phyloP scores from a whole-genome alignment of 2,888 invertebrate species.

The Orthosia gothica region DNA sequence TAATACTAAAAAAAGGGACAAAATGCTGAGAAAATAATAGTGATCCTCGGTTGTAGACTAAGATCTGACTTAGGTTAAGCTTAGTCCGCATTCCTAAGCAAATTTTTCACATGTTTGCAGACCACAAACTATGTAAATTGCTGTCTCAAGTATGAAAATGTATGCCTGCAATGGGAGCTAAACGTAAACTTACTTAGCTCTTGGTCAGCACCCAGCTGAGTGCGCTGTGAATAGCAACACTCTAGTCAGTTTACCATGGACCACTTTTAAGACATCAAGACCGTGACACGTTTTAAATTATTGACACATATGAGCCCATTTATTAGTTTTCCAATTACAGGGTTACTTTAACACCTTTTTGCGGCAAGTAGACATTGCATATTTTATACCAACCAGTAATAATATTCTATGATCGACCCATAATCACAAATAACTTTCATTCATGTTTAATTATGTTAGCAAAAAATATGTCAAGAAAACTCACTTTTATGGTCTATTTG shows the following conservation, averaged over 20 bases:
- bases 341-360: neutral
- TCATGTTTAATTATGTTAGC: neutral
- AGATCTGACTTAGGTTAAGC: too few species aligned
- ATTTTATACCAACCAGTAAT: constrained; percentile 72
- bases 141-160: too few species aligned
- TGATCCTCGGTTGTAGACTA: too few species aligned
- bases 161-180: too few species aligned
- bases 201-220: too few species aligned
- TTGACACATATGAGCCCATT: neutral
- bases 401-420: constrained; percentile 68
- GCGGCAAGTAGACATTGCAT: constrained; percentile 4
- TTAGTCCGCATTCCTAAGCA: too few species aligned
- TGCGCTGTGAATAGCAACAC: neutral
- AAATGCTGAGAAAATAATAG: too few species aligned
- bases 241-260: neutral
- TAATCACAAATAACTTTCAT: constrained; percentile 66
- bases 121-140: too few species aligned
- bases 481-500: constrained; percentile 71
- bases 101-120: too few species aligned
- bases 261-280: neutral
- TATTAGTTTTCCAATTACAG: neutral
- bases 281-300: neutral
- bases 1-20: too few species aligned
- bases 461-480: constrained; percentile 71
- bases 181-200: too few species aligned